Base-by-base conservation (phyloP, 2,888 invertebrate species). In the Drosophila tanythrix region DNA sequence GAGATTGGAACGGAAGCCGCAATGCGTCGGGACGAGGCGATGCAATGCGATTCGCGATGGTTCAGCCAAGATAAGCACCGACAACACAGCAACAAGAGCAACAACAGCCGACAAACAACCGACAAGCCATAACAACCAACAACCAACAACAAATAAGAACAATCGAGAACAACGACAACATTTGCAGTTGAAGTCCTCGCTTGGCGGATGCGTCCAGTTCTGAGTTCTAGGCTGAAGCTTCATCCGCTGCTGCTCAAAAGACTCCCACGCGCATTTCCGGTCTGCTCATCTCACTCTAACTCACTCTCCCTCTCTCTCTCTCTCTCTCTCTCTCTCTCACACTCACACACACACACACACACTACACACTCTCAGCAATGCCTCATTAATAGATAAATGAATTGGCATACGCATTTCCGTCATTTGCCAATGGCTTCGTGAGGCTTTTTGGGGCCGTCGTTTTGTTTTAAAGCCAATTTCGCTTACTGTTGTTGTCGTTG, bases 201-300 rank as follows among this genome's bases (percentile, higher is more conserved):
- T 65, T 51, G 51, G 55, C 69, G 69, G 70, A 74, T 79, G 79
- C 57, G n/a, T 21, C 21, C 62, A 56, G 52, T 70, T 69, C 68
- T 25, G 31, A 58, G 58, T 73, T 69, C 71, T 56, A 74, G 70
- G 56, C 18, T 35, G 18, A 61, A 55, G 53, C 50, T 40, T 57
- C 67, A 81, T 77, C 77, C 78, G 81, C 60, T 69, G 56, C 59
- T 48, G 33, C 36, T 11, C 18, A 27, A 55, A 36, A 40, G 55
- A 88, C 84, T 84, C 89, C 85, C 85, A 86, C 89, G 87, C 89
- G 74, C 67, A 83, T 73, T 87, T 85, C 85, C 85, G 83, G 67
- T 70, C 55, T 63, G 31, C 29, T 35, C 56, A 61, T 13, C 38
- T 27, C n/a, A 29, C 18, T 11, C 50, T 33, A 10, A 10, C 29